Evolutionary conservation across 2,113 vertebrate species (phyloP).

Genomic region (Felis catus): DNA sequence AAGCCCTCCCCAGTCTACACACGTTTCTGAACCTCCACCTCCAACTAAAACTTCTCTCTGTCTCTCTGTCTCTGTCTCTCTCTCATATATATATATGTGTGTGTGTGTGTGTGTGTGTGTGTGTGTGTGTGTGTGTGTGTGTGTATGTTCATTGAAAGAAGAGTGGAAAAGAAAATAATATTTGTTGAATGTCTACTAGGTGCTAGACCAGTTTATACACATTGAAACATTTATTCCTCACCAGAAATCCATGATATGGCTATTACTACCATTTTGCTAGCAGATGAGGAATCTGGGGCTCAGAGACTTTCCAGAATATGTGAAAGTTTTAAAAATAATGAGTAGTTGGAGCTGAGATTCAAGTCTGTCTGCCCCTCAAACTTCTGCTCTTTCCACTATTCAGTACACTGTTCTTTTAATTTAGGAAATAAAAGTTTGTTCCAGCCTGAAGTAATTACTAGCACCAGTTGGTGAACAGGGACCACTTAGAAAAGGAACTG

Average conservation of each 20-base stretch:
- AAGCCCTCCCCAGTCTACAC: background rate
- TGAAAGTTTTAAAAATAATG: background rate
- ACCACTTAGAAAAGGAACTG: background rate
- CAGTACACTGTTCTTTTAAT: background rate
- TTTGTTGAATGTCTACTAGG: background rate
- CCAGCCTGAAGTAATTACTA: background rate
- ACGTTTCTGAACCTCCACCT: background rate
- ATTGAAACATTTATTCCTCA: background rate
- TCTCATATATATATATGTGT: too few relatives aligned
- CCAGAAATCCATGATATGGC: background rate
- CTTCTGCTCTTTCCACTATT: background rate
- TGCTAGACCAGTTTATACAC: background rate
- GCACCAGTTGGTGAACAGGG: background rate
- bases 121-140: too few relatives aligned
- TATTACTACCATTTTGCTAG: background rate
- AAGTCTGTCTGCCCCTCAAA: background rate
- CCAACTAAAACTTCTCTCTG: background rate
- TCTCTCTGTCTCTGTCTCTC: too few relatives aligned
- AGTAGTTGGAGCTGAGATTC: background rate
- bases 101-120: too few relatives aligned
- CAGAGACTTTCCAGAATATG: background rate
- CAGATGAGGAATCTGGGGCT: background rate
- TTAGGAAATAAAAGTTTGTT: background rate
- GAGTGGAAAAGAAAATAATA: background rate
- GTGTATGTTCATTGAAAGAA: background rate